Evolutionary conservation across 2,888 invertebrate species (phyloP).

Genomic region (Lottia gigantea): DNA sequence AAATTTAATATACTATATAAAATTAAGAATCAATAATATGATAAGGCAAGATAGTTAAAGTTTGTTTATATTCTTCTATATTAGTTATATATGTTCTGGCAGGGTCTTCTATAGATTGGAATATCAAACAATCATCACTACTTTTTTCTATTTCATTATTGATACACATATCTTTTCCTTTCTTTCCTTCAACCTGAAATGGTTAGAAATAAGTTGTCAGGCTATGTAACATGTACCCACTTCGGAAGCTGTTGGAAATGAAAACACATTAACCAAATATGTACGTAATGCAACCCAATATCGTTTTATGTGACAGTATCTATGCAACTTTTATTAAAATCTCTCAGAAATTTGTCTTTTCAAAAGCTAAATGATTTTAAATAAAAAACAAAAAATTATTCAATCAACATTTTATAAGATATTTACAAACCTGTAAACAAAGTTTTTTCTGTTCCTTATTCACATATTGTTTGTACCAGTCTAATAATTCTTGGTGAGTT

Average conservation of each 20-base stretch:
- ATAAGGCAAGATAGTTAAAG: constrained; percentile 18
- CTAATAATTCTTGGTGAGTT: constrained; percentile 20
- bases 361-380: too few species aligned
- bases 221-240: too few species aligned
- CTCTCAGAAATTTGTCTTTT: too few species aligned
- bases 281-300: too few species aligned
- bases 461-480: constrained; percentile 30
- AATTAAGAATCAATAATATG: constrained; percentile 12
- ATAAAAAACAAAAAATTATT: background rate
- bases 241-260: too few species aligned
- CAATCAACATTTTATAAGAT: background rate
- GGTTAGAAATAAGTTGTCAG: too few species aligned
- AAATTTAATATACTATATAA: background rate
- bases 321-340: too few species aligned
- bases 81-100: constrained; percentile 14
- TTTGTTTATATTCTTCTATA: constrained; percentile 16
- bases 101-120: constrained; percentile 8
- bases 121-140: constrained; percentile 11
- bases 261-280: too few species aligned
- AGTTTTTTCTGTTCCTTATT: constrained; percentile 26
- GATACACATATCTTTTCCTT: constrained; percentile 3
- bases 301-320: background rate
- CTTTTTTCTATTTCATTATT: background rate
- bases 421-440: constrained; percentile 29
- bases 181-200: constrained; percentile 16